These are phyloP conservation scores for Drosophila chauvacae DNA, from an alignment of 1,140 invertebrate genomes.

Conservation along the genomic window DNA sequence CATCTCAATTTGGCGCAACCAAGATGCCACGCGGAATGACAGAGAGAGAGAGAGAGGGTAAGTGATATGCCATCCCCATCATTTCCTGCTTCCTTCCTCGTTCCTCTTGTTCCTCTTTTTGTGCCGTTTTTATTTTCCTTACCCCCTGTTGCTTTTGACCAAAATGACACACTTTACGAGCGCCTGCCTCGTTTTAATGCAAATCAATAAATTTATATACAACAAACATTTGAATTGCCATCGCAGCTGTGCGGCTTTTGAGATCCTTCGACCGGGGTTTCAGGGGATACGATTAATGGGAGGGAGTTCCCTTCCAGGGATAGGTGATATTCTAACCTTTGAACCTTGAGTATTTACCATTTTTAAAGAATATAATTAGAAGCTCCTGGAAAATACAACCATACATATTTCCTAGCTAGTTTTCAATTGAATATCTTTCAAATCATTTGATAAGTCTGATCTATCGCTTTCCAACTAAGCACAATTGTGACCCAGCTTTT, in stretches of 20 bases:
- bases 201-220: conserved; percentile 72
- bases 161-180: conserved; percentile 59
- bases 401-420: too few species aligned
- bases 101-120: not conserved
- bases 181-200: conserved; percentile 46
- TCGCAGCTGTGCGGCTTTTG: conserved; percentile 45
- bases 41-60: not conserved
- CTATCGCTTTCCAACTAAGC: not conserved
- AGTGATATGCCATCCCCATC: conserved; percentile 20
- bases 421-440: too few species aligned
- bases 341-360: not conserved
- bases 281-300: not conserved
- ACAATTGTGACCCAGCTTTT: not conserved
- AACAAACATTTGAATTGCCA: conserved; percentile 51
- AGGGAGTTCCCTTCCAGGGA: not conserved
- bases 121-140: not conserved
- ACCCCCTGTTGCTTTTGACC: conserved; percentile 27
- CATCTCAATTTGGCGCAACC: conserved; percentile 57
- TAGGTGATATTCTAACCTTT: not conserved
- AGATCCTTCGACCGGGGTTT: not conserved
- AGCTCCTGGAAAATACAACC: too few species aligned
- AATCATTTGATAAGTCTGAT: too few species aligned
- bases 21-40: conserved; percentile 1
- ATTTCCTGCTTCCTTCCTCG: conserved; percentile 1
- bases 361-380: too few species aligned